Percentiles rank a stretch among this genome's conserved stretches.
phyloP scores from a whole-genome alignment of 2,113 vertebrate genomes.

The Salvelinus sp. region DNA sequence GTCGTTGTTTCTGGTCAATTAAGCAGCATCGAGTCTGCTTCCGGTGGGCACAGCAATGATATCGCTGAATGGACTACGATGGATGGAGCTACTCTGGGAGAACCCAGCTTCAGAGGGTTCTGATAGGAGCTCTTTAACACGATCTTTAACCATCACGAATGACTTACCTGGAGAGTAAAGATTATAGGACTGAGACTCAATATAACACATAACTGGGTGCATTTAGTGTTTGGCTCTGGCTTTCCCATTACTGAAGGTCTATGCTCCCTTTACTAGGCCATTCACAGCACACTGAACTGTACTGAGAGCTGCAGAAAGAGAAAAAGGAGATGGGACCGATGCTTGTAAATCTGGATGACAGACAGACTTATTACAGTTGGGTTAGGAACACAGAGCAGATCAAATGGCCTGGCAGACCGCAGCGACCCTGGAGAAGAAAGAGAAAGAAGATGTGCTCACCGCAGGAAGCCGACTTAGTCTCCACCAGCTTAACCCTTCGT shows the following conservation, averaged over 20 bases:
- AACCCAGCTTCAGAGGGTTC: too few species aligned
- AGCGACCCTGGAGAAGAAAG: too few species aligned
- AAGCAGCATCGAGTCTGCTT: constrained; percentile 26
- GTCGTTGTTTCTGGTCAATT: constrained; percentile 36
- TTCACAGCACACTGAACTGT: not conserved
- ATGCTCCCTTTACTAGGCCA: not conserved
- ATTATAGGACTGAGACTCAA: not conserved
- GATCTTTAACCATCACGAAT: too few species aligned
- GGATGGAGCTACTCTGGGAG: too few species aligned
- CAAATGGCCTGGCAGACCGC: not conserved
- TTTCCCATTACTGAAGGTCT: not conserved
- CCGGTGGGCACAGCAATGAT: not conserved
- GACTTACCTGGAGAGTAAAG: too few species aligned
- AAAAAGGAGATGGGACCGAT: too few species aligned
- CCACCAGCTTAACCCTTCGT: constrained; percentile 84
- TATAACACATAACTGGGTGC: not conserved
- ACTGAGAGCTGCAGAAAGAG: constrained; percentile 5
- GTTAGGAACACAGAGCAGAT: constrained; percentile 4
- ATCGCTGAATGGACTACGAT: not conserved
- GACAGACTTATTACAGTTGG: not conserved
- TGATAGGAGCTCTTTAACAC: too few species aligned
- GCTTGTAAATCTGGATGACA: not conserved
- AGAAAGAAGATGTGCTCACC: constrained; percentile 73
- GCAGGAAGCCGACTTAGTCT: constrained; percentile 88
- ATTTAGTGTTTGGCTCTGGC: constrained; percentile 2